Evolutionary conservation across 2,113 vertebrate genomes (phyloP).

Genomic region (Meriones unguiculatus): DNA sequence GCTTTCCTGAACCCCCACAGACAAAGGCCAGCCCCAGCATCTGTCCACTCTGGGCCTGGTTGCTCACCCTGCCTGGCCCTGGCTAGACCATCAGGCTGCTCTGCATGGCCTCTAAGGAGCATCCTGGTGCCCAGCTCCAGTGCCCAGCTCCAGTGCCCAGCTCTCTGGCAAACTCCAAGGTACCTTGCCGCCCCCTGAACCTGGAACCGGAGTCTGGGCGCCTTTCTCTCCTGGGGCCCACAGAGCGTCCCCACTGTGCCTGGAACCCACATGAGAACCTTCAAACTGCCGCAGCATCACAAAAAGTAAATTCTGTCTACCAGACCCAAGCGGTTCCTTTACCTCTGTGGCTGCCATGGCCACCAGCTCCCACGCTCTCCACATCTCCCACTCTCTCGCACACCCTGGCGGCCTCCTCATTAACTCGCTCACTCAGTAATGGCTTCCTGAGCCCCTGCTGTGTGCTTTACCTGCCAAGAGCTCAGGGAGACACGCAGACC

Average conservation of each 20-base stretch:
- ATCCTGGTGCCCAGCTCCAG: neutral
- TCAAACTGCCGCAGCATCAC: neutral
- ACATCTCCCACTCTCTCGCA: neutral
- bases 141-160: neutral
- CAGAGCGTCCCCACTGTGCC: neutral
- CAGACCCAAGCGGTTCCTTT: neutral
- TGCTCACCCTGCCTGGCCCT: neutral
- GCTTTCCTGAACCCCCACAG: neutral
- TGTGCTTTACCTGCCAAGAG: no score
- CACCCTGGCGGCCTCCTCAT: neutral
- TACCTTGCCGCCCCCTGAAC: neutral
- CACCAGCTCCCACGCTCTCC: neutral
- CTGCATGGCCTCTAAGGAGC: neutral
- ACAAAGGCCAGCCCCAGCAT: neutral
- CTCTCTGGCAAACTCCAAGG: neutral
- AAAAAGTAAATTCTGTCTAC: neutral
- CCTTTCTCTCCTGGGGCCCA: neutral
- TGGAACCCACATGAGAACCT: neutral
- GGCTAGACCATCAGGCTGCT: neutral
- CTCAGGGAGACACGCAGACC: neutral
- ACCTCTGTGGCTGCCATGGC: neutral
- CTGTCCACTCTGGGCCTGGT: neutral
- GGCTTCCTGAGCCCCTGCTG: neutral
- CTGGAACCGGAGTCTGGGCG: neutral
- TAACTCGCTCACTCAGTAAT: neutral